Base-by-base conservation (phyloP, 2,113 vertebrate genomes). In the Sardina pilchardus region DNA sequence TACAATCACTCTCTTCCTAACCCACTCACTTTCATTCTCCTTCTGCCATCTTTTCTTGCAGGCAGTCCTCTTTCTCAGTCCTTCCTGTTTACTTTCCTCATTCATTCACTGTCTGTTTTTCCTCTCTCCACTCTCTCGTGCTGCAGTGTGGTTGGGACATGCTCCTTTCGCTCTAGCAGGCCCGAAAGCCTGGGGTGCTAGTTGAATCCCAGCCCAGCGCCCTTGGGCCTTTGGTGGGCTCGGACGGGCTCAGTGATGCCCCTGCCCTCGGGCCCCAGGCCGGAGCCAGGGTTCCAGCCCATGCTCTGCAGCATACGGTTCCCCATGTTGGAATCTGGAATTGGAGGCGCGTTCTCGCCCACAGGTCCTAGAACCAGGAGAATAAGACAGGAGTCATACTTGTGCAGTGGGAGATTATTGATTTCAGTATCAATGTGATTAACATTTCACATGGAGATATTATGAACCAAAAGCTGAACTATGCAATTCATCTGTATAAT, bases 281-380 rank as follows among this genome's bases (percentile, higher is more conserved):
- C 98, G 0, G 94, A 96, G 24, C 98, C 98, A 0, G 98, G 98
- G 21, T 88, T 97, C 98, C 98, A 99, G 85, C 98, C 98, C 97
- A 99, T 99, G 75, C 88, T 97, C 94, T 99, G 98, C 87, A 99
- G 92, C 97, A 99, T 99, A 83, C 97, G 96, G 91, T 92, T 99
- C 78, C 98, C 98, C 90, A 97, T 94, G 93, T 99, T 99, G 24
- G 90, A 94, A 84, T 99, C 98, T 4, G 97, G 95, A 88, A 99
- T 96, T 21, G 98, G 97, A 75, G 95, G 92, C 0, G 95, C 95
- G 0, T 91, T 96, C 94, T 99, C 98, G 86, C 96, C 97, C 21
- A 99, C 95, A 82, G 97, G 92, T 86, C 95, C 98, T 99, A 91
- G 88, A 90, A 94, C 91, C 82, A 93, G 86, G 92, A 1, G 92